phyloP scores from a whole-genome alignment of 2,113 vertebrate species.

The Corythoichthys intestinalis region DNA sequence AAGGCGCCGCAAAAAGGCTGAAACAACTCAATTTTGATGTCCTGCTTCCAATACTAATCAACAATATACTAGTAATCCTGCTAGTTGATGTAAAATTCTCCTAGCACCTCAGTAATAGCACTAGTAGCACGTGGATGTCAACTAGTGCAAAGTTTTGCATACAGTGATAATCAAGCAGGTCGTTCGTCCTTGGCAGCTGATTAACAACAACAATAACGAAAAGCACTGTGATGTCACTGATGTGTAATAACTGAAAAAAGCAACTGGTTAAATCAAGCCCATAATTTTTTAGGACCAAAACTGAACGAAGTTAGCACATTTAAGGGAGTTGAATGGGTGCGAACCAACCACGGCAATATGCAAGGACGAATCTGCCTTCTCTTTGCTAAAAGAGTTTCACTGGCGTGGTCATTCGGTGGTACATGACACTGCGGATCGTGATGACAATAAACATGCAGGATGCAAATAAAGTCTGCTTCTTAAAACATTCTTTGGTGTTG shows the following conservation, averaged over 20 bases:
- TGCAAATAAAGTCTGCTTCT: conserved; percentile 62
- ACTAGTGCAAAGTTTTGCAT: conserved; percentile 3
- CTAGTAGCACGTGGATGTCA: neutral
- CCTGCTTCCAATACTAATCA: no score
- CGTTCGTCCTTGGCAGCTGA: conserved; percentile 15
- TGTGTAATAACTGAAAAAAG: neutral
- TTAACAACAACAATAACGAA: neutral
- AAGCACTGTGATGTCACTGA: conserved; percentile 11
- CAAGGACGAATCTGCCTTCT: neutral
- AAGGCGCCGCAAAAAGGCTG: no score
- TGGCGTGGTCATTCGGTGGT: conserved; percentile 13
- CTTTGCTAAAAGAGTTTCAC: neutral
- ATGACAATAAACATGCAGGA: conserved; percentile 49
- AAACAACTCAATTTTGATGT: no score
- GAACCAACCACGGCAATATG: no score
- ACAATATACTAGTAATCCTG: neutral
- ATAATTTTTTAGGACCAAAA: conserved; percentile 13
- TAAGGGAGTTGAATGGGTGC: neutral
- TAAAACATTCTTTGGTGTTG: conserved; percentile 23
- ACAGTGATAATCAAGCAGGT: conserved; percentile 14
- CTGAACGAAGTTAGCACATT: neutral
- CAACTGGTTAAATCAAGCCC: conserved; percentile 21
- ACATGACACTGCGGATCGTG: conserved; percentile 44
- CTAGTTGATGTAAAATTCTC: neutral
- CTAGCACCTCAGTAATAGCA: neutral